Conservation (phyloP, 2,113 vertebrate species). For the Poicephalus gulielmi region DNA sequence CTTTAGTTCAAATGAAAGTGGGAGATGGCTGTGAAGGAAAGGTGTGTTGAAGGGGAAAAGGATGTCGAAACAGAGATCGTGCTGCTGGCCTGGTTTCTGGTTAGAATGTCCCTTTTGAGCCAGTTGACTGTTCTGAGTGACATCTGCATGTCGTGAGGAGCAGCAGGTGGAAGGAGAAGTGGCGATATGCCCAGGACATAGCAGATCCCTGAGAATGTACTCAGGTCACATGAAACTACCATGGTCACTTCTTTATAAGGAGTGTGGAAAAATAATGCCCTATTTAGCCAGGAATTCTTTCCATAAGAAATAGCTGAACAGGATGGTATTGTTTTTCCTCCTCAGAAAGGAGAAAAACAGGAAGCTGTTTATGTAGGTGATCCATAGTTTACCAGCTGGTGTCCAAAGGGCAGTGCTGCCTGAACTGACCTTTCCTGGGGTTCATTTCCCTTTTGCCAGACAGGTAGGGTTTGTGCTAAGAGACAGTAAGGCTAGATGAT, state of each 20-base stretch:
- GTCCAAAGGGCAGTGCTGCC: neutral
- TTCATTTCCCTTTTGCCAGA: neutral
- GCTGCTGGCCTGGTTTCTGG: neutral
- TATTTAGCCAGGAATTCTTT: neutral
- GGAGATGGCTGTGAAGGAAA: neutral
- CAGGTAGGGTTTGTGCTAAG: neutral
- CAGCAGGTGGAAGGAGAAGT: neutral
- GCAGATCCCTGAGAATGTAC: neutral
- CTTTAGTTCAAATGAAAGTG: neutral
- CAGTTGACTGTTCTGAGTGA: neutral
- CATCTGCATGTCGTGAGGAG: neutral
- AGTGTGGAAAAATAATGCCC: neutral
- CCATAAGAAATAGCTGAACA: neutral
- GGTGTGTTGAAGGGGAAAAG: neutral
- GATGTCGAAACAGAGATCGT: neutral
- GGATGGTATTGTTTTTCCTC: neutral
- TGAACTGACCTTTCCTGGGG: neutral
- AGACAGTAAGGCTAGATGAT: neutral
- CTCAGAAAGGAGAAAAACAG: neutral
- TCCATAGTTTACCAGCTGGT: neutral
- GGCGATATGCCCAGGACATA: neutral
- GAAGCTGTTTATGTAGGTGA: slow-evolving; percentile 5
- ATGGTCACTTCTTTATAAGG: neutral
- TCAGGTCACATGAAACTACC: neutral
- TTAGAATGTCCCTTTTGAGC: neutral